Evolutionary conservation across 2,113 vertebrate genomes (phyloP), one percentile per base, ranked within the genome.

Genomic region (Lophotis ruficrista): DNA sequence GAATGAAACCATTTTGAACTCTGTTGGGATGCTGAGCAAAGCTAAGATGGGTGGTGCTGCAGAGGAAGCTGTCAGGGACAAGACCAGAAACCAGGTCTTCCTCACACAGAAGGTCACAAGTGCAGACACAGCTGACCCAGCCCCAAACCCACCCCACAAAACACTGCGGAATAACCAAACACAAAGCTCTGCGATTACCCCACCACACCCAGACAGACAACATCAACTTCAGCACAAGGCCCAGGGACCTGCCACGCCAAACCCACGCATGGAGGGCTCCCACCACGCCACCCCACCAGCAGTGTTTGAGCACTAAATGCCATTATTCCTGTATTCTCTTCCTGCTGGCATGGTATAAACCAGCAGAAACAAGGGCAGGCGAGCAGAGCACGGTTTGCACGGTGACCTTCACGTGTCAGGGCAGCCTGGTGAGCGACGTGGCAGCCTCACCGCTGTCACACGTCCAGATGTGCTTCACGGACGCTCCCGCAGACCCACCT

Each of bases 1-100:
- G 95, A 73, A 93, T 87, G 86, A 95, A 96, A 97, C 95, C 95
- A 95, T 94, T 95, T 94, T 94, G 65, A 93, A 93, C 93, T 83
- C 83, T 73, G 71, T 12, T 72, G 94, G 94, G 95, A 95, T 93
- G 95, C 88, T 61, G 93, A 95, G 94, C 91, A n/a, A 65, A 80
- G 91, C 93, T 92, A 89, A 95, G 93, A 97, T 93, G 95, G 95
- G 95, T 93, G 95, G 90, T 97, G 95, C 93, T 50, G 84, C 92
- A 78, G 85, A 89, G 85, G 90, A 89, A 71, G 73, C 90, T 58
- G 81, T 7, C 31, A 51, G 87, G 91, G 83, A 73, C 87, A 11
- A 1, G 6, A 86, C 68, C 76, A 91, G 72, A 71, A 92, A 41
- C 19, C 60, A 10, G 27, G 65, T 31, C 43, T 68, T 54, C 61